Evolutionary conservation across 2,888 invertebrate species (phyloP), one percentile per base, ranked within the genome.

Genomic region (Lithosia quadra): DNA sequence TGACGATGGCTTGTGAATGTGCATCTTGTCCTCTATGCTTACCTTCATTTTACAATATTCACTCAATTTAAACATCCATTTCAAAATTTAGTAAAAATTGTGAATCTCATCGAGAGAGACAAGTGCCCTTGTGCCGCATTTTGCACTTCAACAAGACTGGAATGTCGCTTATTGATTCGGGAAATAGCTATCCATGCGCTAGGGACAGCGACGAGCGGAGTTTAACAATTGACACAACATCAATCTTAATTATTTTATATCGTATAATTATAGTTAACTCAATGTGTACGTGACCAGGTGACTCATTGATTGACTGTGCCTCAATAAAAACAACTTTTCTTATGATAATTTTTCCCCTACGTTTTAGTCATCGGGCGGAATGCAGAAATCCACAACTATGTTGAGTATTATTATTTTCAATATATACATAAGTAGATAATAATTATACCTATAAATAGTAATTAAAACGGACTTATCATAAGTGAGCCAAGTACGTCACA

Each of bases 341-440:
- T 91, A 91, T 81, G 85, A 91, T 90, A 89, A 90, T 88, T 90
- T 67, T 91, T 80, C 86, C 93, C 93, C 90, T 90, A 90, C 91
- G 90, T 92, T 94, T 94, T 93, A 94, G 94, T 95, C 95, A 91
- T 94, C 94, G 94, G 94, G 95, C 94, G 95, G 95, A 95, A 95
- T 95, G 95, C 95, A 94, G 93, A 94, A 93, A 94, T 94, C 95
- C 95, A 95, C 95, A 95, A 95, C 94, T 94, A 94, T 92, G 94
- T 94, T 94, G 94, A 94, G 93, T 94, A 93, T 94, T 93, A 90
- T 90, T 88, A 92, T 84, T 87, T 90, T 92, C 93, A 92, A 94
- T 94, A 95, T 93, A 94, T 94, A 94, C 92, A 94, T 92, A 94
- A 91, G 91, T 93, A 93, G 89, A 92, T 89, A 91, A 84, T 77